Evolutionary conservation across 2,888 invertebrate genomes (phyloP), one percentile per base, ranked within the genome.

Genomic region (Trachelus tabidus): DNA sequence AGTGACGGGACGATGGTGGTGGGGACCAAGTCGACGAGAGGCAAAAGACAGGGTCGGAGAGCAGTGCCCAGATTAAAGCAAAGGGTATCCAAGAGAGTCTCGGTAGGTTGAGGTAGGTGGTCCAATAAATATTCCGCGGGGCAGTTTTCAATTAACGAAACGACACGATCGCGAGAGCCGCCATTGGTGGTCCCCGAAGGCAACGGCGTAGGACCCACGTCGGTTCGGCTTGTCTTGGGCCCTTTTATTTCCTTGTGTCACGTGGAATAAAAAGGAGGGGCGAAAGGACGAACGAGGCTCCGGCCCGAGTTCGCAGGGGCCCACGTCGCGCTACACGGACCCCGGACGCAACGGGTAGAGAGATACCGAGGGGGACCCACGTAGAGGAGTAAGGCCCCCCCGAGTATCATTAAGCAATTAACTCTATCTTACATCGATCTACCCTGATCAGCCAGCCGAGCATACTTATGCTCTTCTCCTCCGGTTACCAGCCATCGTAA

Each of bases 361-460:
- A 34, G 74, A 34, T 23, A 56, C 40, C 76, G 74, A 77, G 74
- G 77, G 73, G 73, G 77, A 68, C 37, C 74, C 74, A 71, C 74
- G 74, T 34, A 73, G 73, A 75, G 75, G 71, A 71, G 71, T 15
- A 34, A 34, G 34, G 71, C 31, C 31, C 71, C 71, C 75, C 78
- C 75, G 56, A 75, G 78, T 78, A 75, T 78, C 78, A 78, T 78
- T 78, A 78, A 78, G 78, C 78, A 78, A 78, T 78, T 78, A 78
- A 78, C 78, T 78, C 78, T 78, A 78, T 78, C 78, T 75, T 78
- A 78, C 78, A 78, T 78, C 78, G 78, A 78, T 78, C 78, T 78
- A 75, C 75, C 34, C 73, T 78, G 78, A 78, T 78, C 78, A 78
- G 75, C 78, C 78, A 34, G 78, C 78, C 34, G 73, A 68, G 78